Conservation (phyloP, 1,140 invertebrate species). For the Drosophila ercepeae region DNA sequence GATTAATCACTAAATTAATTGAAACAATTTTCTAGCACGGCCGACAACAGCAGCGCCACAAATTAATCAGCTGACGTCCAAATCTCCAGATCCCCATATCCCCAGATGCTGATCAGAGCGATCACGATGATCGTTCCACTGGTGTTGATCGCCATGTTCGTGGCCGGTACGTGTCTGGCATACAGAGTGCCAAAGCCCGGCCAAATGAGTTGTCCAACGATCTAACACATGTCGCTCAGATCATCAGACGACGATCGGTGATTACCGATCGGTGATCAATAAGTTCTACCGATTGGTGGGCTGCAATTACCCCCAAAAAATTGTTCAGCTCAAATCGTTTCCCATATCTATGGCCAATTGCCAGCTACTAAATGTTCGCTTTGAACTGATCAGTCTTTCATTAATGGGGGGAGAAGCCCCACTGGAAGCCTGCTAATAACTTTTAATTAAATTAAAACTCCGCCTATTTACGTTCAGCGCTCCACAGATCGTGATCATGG, state of each 20-base stretch:
- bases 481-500: slow-evolving; percentile 60
- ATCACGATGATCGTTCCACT: slow-evolving; percentile 45
- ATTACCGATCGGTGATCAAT: slow-evolving; percentile 29
- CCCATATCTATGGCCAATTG: slow-evolving; percentile 55
- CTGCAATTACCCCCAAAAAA: slow-evolving; percentile 20
- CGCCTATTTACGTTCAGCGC: slow-evolving; percentile 71
- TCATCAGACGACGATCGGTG: slow-evolving; percentile 43
- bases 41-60: slow-evolving; percentile 60
- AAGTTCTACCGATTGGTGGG: slow-evolving; percentile 28
- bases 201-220: slow-evolving; percentile 76
- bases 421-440: slow-evolving; percentile 60
- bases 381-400: slow-evolving; percentile 29
- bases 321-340: neutral
- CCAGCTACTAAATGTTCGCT: slow-evolving; percentile 57
- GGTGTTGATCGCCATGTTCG: slow-evolving; percentile 79
- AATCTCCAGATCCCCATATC: slow-evolving; percentile 8
- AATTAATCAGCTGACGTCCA: slow-evolving; percentile 64
- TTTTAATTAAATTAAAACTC: slow-evolving; percentile 81
- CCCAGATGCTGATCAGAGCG: slow-evolving; percentile 40
- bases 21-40: slow-evolving; percentile 76
- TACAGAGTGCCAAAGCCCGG: slow-evolving; percentile 28
- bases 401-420: slow-evolving; percentile 30
- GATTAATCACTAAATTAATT: slow-evolving; percentile 82
- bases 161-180: slow-evolving; percentile 70
- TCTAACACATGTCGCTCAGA: slow-evolving; percentile 72